These are phyloP conservation scores for Drosophila atripex DNA, from an alignment of 2,888 invertebrate species.

Conservation along the genomic window DNA sequence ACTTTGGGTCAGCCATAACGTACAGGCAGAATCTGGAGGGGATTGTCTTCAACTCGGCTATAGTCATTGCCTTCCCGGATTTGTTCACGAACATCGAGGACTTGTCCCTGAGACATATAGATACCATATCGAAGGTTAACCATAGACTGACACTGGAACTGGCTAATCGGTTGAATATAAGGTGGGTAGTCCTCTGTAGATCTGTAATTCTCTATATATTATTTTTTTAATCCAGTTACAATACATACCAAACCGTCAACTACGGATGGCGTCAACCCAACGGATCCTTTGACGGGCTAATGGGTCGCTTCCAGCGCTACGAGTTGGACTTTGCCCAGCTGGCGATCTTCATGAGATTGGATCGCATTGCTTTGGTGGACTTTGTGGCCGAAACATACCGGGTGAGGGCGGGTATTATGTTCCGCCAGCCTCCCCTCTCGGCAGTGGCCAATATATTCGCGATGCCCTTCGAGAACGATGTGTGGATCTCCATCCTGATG, in stretches of 20 bases:
- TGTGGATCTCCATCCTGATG: conserved; percentile 84
- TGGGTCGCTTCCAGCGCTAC: conserved; percentile 86
- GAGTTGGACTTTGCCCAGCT: conserved; percentile 86
- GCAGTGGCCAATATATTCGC: conserved; percentile 87
- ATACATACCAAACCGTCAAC: conserved; percentile 82
- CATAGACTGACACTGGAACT: conserved; percentile 82
- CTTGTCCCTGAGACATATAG: conserved; percentile 81
- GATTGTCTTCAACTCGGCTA: conserved; percentile 78
- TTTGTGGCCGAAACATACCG: conserved; percentile 85
- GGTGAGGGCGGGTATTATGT: conserved; percentile 86
- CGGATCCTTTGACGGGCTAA: conserved; percentile 86
- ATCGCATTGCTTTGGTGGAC: conserved; percentile 85
- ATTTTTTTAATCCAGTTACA: conserved; percentile 72
- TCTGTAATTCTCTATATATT: not conserved
- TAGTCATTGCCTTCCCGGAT: conserved; percentile 83
- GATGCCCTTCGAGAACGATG: conserved; percentile 86
- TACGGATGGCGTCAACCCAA: conserved; percentile 86
- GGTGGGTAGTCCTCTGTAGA: conserved; percentile 55
- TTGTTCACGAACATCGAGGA: conserved; percentile 82
- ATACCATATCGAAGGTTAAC: conserved; percentile 84
- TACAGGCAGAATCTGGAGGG: conserved; percentile 81
- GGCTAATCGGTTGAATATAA: conserved; percentile 83
- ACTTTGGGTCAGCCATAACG: conserved; percentile 76
- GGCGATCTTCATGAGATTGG: conserved; percentile 85
- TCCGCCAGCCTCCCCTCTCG: conserved; percentile 87